Percentiles rank a stretch among this genome's conserved stretches.
Conservation (phyloP, 2,888 invertebrate genomes). For the Lasioglossum marginatum region DNA sequence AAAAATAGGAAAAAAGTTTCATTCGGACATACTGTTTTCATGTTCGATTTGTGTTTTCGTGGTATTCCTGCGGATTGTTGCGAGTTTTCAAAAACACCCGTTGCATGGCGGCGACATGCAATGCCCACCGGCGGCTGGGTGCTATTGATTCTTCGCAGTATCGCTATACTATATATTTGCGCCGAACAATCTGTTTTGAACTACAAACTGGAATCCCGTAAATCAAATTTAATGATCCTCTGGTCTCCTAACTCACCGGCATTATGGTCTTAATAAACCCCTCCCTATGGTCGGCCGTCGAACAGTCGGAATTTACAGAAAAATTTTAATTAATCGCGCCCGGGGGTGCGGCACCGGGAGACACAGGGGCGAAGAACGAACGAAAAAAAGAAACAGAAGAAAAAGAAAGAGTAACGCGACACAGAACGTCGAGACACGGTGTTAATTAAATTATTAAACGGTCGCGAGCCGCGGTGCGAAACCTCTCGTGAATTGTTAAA, state of each 20-base stretch:
- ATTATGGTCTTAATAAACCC: conserved; percentile 60
- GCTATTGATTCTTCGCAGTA: conserved; percentile 54
- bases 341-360: neutral
- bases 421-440: neutral
- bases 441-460: neutral
- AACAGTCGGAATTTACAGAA: conserved; percentile 21
- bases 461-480: neutral
- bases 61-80: neutral
- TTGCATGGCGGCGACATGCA: neutral
- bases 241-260: conserved; percentile 53
- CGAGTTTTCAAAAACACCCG: conserved; percentile 19
- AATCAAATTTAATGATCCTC: conserved; percentile 60
- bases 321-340: conserved; percentile 19
- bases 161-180: conserved; percentile 56
- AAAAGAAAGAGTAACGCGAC: neutral
- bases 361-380: neutral
- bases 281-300: conserved; percentile 7
- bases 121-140: conserved; percentile 8
- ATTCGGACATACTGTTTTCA: neutral
- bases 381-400: neutral
- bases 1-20: neutral
- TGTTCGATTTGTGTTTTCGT: neutral
- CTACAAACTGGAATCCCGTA: conserved; percentile 53
- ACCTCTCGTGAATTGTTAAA: neutral
- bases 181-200: conserved; percentile 57